These are phyloP conservation scores for Bolinopsis microptera DNA, from an alignment of 37 sponge, comb jelly and placozoan genomes.

Conservation along the genomic window DNA sequence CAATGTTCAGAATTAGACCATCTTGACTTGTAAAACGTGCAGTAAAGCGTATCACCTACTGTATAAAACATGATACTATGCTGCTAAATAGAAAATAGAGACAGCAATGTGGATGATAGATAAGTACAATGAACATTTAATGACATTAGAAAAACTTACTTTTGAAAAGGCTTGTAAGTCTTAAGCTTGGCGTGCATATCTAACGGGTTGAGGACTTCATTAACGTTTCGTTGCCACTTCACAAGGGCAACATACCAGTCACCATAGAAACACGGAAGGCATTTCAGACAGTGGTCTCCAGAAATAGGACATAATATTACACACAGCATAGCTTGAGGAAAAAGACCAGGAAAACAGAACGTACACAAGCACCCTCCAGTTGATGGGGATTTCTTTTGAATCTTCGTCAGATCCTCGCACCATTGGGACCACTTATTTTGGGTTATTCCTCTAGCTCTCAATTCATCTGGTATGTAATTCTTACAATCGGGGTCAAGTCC, in stretches of 20 bases:
- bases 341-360: conserved; percentile 26
- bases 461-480: conserved; percentile 18
- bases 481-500: conserved; percentile 19
- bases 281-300: conserved; percentile 16
- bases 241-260: conserved; percentile 36
- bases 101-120: too few relatives aligned
- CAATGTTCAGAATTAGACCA: too few relatives aligned
- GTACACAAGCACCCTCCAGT: conserved; percentile 32
- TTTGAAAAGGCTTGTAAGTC: conserved; percentile 30
- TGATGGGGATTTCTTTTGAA: conserved; percentile 54
- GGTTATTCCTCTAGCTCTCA: conserved; percentile 14
- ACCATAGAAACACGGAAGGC: conserved; percentile 50
- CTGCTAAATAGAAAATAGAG: too few relatives aligned
- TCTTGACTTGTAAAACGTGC: too few relatives aligned
- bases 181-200: conserved; percentile 65
- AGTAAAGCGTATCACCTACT: too few relatives aligned
- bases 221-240: conserved; percentile 52
- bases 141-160: too few relatives aligned
- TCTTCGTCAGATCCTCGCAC: conserved; percentile 47
- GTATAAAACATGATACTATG: too few relatives aligned
- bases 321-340: conserved; percentile 14
- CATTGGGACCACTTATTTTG: background rate
- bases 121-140: too few relatives aligned
- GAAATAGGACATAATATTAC: conserved; percentile 21
- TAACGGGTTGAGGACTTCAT: conserved; percentile 25